Evolutionary conservation across 2,888 invertebrate genomes (phyloP), one percentile per base, ranked within the genome.

Genomic region (Petrophora chlorosata): DNA sequence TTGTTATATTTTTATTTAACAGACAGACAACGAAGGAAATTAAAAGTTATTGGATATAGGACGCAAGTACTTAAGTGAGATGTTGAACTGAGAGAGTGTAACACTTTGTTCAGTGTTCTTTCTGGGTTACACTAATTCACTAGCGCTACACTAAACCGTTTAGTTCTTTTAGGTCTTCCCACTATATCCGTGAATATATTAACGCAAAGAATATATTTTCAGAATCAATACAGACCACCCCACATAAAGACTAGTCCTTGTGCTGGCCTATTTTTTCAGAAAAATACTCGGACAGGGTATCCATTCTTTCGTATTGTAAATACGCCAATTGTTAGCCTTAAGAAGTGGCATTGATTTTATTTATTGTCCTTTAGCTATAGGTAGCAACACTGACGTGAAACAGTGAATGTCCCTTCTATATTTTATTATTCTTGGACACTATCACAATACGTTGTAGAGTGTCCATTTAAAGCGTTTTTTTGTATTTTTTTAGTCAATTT

Each of bases 271-370:
- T 75, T 79, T 81, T 61, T 47, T 42, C 12, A 1, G 59, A 43
- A 52, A 52, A 64, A 63, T 54, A 61, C 53, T 44, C 48, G 48
- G 69, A 69, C 73, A 69, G 57, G 43, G 28, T 26, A 41, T 26
- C 70, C 67, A 73, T 76, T 76, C 71, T 72, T 67, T 67, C 48
- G 57, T 56, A 61, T 71, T 67, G 71, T 69, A 73, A 73, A 75
- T 74, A 74, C 63, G 73, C 46, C 72, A 65, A 79, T 77, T 77
- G 78, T 79, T 70, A 67, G 61, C 59, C 69, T 65, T 75, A 75
- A 71, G 54, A 45, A 70, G 69, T 43, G 61, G 53, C 65, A 64
- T 55, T 66, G 66, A 65, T 63, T 70, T 76, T 75, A 73, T 77
- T 76, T 73, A 72, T 71, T 56, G 55, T 28, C 13, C 5, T 17